Percentiles rank a stretch among this genome's conserved stretches.
Conservation (phyloP, 2,888 invertebrate species). For the Lochmaea crataegi region DNA sequence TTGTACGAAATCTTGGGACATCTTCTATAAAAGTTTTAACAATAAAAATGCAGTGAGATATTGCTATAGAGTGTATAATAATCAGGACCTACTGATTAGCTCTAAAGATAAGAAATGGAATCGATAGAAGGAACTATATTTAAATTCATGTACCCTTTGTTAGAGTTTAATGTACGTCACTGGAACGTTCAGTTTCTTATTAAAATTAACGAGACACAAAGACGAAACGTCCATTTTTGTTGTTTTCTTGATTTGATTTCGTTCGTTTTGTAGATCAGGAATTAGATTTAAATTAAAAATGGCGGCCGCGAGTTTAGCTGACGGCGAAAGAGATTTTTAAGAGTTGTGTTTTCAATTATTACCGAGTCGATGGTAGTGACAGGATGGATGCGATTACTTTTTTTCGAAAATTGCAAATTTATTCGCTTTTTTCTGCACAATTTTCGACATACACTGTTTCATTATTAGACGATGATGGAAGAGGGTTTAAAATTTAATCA, state of each 20-base stretch:
- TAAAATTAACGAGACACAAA: constrained; percentile 45
- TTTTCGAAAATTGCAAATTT: constrained; percentile 2
- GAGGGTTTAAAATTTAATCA: no score
- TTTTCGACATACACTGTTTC: no score
- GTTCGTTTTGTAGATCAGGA: constrained; percentile 50
- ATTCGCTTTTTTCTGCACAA: neutral
- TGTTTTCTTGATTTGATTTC: constrained; percentile 44
- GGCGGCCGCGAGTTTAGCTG: constrained; percentile 36
- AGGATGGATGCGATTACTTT: constrained; percentile 57
- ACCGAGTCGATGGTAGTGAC: constrained; percentile 63
- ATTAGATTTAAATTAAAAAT: constrained; percentile 63
- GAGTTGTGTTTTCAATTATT: constrained; percentile 62
- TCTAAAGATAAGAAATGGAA: no score
- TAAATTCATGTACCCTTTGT: neutral
- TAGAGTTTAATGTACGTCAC: neutral
- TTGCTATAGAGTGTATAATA: no score
- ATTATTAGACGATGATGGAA: no score
- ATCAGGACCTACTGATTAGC: no score
- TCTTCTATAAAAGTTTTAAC: no score
- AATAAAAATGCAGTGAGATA: no score
- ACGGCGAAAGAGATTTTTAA: constrained; percentile 49
- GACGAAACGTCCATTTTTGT: constrained; percentile 41
- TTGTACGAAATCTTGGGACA: no score
- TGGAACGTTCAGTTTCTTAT: constrained; percentile 42
- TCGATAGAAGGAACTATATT: no score